Evolutionary conservation across 2,888 invertebrate species (phyloP).

Genomic region (Campopleginae sp.): DNA sequence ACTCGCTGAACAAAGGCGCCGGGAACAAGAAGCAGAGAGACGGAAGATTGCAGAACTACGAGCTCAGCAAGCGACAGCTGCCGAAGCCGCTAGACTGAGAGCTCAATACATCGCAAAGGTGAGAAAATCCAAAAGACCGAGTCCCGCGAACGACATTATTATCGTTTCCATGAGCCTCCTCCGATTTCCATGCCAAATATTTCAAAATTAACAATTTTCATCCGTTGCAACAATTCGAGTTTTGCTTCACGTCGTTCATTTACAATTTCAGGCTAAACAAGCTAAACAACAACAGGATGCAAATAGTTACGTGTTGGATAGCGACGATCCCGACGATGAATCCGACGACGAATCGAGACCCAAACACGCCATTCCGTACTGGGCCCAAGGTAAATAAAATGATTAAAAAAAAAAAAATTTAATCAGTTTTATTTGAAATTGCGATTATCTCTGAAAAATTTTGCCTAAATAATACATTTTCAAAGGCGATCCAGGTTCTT

Average conservation of each 20-base stretch:
- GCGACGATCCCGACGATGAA: constrained; percentile 81
- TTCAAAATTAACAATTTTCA: neutral
- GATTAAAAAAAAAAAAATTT: neutral
- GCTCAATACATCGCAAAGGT: constrained; percentile 67
- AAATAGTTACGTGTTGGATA: constrained; percentile 79
- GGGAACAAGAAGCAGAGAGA: constrained; percentile 82
- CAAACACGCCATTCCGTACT: constrained; percentile 79
- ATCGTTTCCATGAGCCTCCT: no score
- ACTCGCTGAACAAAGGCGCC: constrained; percentile 80
- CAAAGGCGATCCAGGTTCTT: neutral
- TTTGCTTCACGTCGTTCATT: constrained; percentile 1
- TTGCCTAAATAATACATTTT: no score
- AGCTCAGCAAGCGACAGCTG: constrained; percentile 80
- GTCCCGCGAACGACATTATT: neutral
- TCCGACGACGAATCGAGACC: constrained; percentile 80
- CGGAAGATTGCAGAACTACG: constrained; percentile 77
- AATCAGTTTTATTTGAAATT: neutral
- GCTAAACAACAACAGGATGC: constrained; percentile 68
- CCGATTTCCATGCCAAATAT: neutral
- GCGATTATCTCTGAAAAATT: neutral
- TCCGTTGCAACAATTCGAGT: neutral
- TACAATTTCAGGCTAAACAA: constrained; percentile 69
- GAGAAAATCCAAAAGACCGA: neutral
- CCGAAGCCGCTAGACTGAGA: constrained; percentile 75
- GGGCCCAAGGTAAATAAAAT: constrained; percentile 81